Base-by-base conservation (phyloP, 1,140 invertebrate species). In the Orius laevigatus region DNA sequence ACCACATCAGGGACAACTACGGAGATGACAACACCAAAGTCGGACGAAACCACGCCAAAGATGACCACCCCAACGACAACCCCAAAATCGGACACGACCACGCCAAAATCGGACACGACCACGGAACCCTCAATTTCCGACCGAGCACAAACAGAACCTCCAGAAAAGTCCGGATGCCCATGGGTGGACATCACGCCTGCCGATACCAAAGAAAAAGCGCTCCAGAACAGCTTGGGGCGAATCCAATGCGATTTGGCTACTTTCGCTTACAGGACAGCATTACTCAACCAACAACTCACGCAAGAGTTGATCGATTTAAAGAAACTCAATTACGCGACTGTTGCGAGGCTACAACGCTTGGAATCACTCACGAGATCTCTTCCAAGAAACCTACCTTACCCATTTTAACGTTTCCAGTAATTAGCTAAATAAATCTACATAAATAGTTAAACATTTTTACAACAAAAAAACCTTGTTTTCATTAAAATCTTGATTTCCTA, bases 261-360 rank as follows among this genome's bases (percentile, higher is more conserved):
- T 6, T 44, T 51, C 18, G 39, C 41, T 1, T 25, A 38, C 1
- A 38, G 43, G 14, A 38, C 43, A 11, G 19, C 19, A 15, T 38
- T 46, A 41, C 35, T 51, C 9, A 51, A 44, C 44, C 18, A 25
- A 11, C 43, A 33, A 15, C 35, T 51, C 12, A 46, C 20, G 31
- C 25, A 40, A 5, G 49, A 51, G 49, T 35, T 51, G 25, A 32
- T 36, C 5, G 49, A 51, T 20, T 36, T 51, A 6, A 51, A 51
- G 34, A 51, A 51, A 34, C 49, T 51, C 42, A 51, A 51, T 34
- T 51, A 51, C 33, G 44, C 16, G 10, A 34, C 36, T 31, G 49
- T 51, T 0, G 19, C 49, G 10, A 38, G 49, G 31, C 45, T 51
- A 35, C 49, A 51, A 25, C 11, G 49, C 16, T 25, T 51, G n/a